A percentile compares a stretch with the other conserved stretches of the same genome.
phyloP scores from a whole-genome alignment of 2,113 vertebrate species.

The Alligator mississippiensis region DNA sequence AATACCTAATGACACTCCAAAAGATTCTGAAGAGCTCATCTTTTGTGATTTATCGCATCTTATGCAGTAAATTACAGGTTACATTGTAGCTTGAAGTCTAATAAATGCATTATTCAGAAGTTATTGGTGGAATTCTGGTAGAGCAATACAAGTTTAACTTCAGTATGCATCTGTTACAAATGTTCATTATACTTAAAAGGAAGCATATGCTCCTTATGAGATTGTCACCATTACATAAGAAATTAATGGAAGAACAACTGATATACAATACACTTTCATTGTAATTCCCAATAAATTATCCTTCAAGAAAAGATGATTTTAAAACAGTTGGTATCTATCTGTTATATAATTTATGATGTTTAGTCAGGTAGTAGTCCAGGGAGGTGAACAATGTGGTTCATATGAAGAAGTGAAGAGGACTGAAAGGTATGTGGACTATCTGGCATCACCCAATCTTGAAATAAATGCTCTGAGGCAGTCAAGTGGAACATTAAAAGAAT shows the following conservation, averaged over 20 bases:
- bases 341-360: background rate
- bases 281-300: background rate
- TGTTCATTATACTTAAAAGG: conserved; percentile 1
- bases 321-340: background rate
- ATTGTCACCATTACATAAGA: background rate
- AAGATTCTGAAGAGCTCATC: conserved; percentile 48
- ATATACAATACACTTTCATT: background rate
- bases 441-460: background rate
- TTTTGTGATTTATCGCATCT: conserved; percentile 61
- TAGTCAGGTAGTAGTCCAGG: background rate
- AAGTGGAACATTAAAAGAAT: background rate
- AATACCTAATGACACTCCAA: conserved; percentile 51
- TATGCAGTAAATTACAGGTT: conserved; percentile 61
- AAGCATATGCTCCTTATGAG: conserved; percentile 1
- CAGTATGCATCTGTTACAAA: background rate
- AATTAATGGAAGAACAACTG: background rate
- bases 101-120: conserved; percentile 53
- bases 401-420: background rate
- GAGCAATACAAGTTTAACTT: conserved; percentile 14
- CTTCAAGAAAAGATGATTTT: background rate
- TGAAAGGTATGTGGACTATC: background rate
- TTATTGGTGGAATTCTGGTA: conserved; percentile 43
- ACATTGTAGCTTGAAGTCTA: conserved; percentile 39
- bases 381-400: background rate
- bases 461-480: conserved; percentile 29